A percentile compares a stretch with the other conserved stretches of the same genome.
phyloP scores from a whole-genome alignment of 1,140 invertebrate species.

The Xylocopa sonorina region DNA sequence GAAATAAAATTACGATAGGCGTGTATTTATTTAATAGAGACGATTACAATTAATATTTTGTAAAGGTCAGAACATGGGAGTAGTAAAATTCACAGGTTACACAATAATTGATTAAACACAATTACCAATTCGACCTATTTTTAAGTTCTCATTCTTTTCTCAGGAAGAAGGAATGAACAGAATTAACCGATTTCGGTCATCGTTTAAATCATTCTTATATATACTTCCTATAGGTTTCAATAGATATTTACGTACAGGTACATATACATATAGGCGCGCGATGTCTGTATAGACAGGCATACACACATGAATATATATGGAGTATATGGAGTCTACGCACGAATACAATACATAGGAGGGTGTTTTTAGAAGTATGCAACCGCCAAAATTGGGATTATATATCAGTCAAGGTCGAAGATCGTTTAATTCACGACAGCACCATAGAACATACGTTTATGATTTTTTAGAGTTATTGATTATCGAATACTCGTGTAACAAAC shows the following conservation, averaged over 20 bases:
- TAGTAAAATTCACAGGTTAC: too few relatives aligned
- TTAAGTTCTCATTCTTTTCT: neutral
- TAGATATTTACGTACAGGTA: neutral
- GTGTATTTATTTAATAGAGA: neutral
- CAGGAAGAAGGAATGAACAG: too few relatives aligned
- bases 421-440: neutral
- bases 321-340: neutral
- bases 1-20: neutral
- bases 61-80: neutral
- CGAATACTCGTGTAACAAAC: conserved; percentile 11
- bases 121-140: too few relatives aligned
- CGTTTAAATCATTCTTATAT: neutral
- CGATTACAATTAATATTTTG: neutral
- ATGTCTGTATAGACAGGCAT: neutral
- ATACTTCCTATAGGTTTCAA: neutral
- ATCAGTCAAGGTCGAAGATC: conserved; percentile 5
- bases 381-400: conserved; percentile 31
- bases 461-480: conserved; percentile 38
- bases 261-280: neutral
- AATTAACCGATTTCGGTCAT: neutral
- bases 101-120: too few relatives aligned
- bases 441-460: conserved; percentile 13
- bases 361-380: conserved; percentile 24
- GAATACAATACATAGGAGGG: neutral
- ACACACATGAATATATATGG: neutral